Base-by-base conservation (phyloP, 2,888 invertebrate species). In the Drosophila koepferae region DNA sequence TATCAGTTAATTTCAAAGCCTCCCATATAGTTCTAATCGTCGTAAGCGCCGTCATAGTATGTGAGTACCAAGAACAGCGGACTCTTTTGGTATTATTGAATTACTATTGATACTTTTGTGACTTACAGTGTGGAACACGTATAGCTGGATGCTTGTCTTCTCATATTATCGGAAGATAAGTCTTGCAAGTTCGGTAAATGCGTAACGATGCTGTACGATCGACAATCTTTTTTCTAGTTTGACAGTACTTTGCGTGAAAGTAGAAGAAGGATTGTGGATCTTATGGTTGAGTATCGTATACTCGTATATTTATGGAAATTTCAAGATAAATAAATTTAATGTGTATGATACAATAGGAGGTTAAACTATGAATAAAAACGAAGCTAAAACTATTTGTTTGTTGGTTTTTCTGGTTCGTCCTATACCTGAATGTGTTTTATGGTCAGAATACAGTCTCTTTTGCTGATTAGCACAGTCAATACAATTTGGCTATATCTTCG, bases 71-170 rank as follows among this genome's bases (percentile, higher is more conserved):
- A 14, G 7, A 18, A 3, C 12, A 1, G 3, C n/a, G 2, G 49
- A 16, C 12, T n/a, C 3, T 6, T 28, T 16, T 9, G 12, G 10
- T 12, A 0, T 23, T 20, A 2, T 20, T 8, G 3, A 41, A n/a
- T 12, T 20, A 14, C 16, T 6, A 40, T 40, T 40, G 18, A 2
- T 14, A 18, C 14, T 14, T 28, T 0, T 44, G n/a, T 34, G 16
- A 20, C 46, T 43, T 23, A 14, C 31, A 85, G 85, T 6, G 9
- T 2, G 44, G 10, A 69, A 59, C 10, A 0, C 12, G 1, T 85
- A 82, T 48, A 68, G 63, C 48, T 90, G 74, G 82, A 0, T 75
- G 5, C 53, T 75, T 23, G 82, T 82, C 4, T 82, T 51, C 48
- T 79, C 90, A 4, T 85, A 55, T 43, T 71, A 59, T 44, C 43